Conservation (phyloP, 2,113 vertebrate species). For the Chitala chitala region DNA sequence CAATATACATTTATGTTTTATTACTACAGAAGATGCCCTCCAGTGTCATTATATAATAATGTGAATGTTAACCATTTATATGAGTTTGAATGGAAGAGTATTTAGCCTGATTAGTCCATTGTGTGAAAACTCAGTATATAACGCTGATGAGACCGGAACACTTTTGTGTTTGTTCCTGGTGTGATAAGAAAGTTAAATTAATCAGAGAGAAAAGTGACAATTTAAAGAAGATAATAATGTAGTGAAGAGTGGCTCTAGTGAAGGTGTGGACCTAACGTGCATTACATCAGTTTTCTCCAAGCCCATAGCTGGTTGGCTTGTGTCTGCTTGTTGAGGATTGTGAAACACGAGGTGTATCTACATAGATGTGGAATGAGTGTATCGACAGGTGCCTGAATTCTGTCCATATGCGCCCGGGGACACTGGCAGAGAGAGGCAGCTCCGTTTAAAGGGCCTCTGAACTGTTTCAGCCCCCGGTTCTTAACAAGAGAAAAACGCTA, state of each 20-base stretch:
- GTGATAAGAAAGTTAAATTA: too few relatives aligned
- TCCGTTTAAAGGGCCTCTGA: neutral
- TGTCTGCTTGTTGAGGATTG: neutral
- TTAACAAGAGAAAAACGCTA: neutral
- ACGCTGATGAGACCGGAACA: too few relatives aligned
- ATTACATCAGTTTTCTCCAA: neutral
- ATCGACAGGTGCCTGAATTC: neutral
- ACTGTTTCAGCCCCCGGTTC: neutral
- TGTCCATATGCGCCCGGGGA: neutral
- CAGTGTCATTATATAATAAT: too few relatives aligned
- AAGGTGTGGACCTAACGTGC: neutral
- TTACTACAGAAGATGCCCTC: too few relatives aligned
- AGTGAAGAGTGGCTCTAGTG: neutral
- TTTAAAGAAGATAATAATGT: too few relatives aligned
- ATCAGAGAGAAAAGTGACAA: too few relatives aligned
- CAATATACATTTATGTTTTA: too few relatives aligned
- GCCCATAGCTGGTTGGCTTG: neutral
- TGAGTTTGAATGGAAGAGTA: too few relatives aligned
- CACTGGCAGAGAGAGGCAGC: neutral
- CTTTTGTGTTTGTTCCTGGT: too few relatives aligned
- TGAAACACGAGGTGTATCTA: neutral
- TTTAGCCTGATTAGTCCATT: too few relatives aligned
- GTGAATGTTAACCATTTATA: too few relatives aligned
- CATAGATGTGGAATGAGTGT: neutral
- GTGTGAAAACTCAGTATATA: too few relatives aligned